phyloP scores from a whole-genome alignment of 2,888 invertebrate genomes.

The Ectemnius cavifrons region DNA sequence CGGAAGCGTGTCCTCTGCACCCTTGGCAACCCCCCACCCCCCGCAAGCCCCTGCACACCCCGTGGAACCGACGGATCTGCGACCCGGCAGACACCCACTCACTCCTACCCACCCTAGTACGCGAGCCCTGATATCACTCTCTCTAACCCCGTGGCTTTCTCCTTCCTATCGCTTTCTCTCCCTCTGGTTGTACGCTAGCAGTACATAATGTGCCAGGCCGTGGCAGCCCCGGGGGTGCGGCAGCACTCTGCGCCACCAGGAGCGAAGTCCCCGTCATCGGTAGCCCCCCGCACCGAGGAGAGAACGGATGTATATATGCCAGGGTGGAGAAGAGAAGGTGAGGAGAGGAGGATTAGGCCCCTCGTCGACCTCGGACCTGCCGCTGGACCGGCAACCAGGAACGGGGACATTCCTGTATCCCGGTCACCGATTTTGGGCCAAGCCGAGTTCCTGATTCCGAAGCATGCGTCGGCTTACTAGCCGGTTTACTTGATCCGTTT shows the following conservation, averaged over 20 bases:
- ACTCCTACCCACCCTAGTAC: constrained; percentile 28
- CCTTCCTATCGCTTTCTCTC: constrained; percentile 10
- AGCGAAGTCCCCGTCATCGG: constrained; percentile 26
- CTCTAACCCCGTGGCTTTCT: constrained; percentile 9
- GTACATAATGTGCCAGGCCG: constrained; percentile 36
- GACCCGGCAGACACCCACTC: constrained; percentile 45
- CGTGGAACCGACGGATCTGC: constrained; percentile 37
- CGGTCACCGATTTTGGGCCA: constrained; percentile 33
- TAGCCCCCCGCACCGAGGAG: too few species aligned
- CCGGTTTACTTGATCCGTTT: constrained; percentile 5
- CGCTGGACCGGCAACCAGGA: constrained; percentile 43
- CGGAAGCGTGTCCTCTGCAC: constrained; percentile 64
- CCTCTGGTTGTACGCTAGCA: constrained; percentile 12
- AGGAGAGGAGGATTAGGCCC: constrained; percentile 43
- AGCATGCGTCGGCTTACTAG: constrained; percentile 1
- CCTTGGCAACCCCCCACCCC: constrained; percentile 25
- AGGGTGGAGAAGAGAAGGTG: too few species aligned
- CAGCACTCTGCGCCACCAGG: constrained; percentile 44
- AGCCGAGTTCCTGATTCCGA: constrained; percentile 6
- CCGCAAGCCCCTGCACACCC: constrained; percentile 45
- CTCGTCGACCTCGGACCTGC: constrained; percentile 56
- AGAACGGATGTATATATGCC: too few species aligned
- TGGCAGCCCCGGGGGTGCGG: constrained; percentile 51
- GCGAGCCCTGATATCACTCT: constrained; percentile 15
- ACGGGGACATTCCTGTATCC: constrained; percentile 51